Base-by-base conservation (phyloP, 35 echinoderm and acorn worm species). In the Ophiothrix spiculata region DNA sequence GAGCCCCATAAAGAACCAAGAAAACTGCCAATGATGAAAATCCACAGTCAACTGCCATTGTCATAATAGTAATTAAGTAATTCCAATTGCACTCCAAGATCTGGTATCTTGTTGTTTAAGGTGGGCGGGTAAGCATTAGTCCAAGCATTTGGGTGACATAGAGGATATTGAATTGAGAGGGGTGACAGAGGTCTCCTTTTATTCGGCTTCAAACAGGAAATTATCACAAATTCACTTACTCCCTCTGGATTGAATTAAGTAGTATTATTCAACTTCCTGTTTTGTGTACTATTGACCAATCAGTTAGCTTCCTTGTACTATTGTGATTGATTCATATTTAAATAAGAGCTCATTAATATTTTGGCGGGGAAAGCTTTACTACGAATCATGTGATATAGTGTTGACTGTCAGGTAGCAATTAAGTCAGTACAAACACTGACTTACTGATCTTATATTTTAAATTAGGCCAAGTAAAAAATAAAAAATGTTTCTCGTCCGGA, bases 261-360 rank as follows among this genome's bases (percentile, higher is more conserved):
- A 54, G 25, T 69, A 69, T 69, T 69, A 69, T 69, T 69, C 60
- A 69, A 69, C 60, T 69, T 69, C 60, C 60, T 69, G 60, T n/a
- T 2, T 54, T 69, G 60, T 15, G 60, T 69, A 69, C 60, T 69
- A 15, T 69, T 69, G 60, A 69, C 60, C 60, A 69, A 69, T 69
- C 60, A 69, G 60, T 4, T 4, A 10, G 25, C 25, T 69, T 69
- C 23, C 60, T 12, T 15, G 10, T 69, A 28, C n/a, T n/a, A n/a
- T n/a, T 69, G 10, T 69, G 4, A 69, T 69, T 69, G 60, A 69
- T 69, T 69, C 60, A 25, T 69, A 69, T 69, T 15, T n/a, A 69
- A 69, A 69, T 69, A 2, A 69, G 60, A n/a, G 60, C 23, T 69
- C 25, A n/a, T 69, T 69, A 69, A 69, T 69, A 69, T 69, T 69